Base-by-base conservation (phyloP, 1,140 invertebrate genomes). In the Drepana arcuata region DNA sequence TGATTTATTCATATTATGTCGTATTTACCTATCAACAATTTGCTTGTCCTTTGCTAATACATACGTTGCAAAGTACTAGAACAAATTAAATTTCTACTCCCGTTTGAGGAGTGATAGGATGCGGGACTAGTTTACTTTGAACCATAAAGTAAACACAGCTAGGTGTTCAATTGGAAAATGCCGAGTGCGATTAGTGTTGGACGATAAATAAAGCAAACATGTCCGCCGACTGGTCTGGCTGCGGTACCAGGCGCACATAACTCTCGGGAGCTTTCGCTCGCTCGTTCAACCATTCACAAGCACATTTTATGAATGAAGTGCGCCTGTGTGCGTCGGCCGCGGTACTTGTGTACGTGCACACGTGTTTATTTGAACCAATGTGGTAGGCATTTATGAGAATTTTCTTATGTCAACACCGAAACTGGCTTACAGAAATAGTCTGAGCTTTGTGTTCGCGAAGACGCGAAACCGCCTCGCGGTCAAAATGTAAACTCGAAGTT, bases 361-460 rank as follows among this genome's bases (percentile, higher is more conserved):
- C 67, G 68, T 75, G 70, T 77, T 72, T 64, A 62, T 68, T 66
- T 50, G 54, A 75, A 54, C 54, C 59, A 62, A 71, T 60, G 57
- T 55, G 62, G 58, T 62, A 68, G 72, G 64, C 72, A 71, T 74
- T 77, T 68, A 73, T 75, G 75, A 73, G 72, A 75, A 80, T 71
- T 80, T 63, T 71, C 75, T 70, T 77, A 58, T 71, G 66, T 73
- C 72, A 74, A 80, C 72, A 80, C 61, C 57, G 58, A 60, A 70
- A 57, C 49, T 62, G 63, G 55, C 59, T 62, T 58, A 68, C 74
- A 73, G 61, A 75, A 73, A 80, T 74, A 80, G 58, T 64, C 54
- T 47, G 51, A 52, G 68, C 64, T 74, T 75, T 75, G 71, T 69
- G 59, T 64, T 73, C 58, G 74, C 69, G 51, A 73, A 62, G 53